Evolutionary conservation across 2,888 invertebrate genomes (phyloP).

Genomic region (Drosophila percnosoma): DNA sequence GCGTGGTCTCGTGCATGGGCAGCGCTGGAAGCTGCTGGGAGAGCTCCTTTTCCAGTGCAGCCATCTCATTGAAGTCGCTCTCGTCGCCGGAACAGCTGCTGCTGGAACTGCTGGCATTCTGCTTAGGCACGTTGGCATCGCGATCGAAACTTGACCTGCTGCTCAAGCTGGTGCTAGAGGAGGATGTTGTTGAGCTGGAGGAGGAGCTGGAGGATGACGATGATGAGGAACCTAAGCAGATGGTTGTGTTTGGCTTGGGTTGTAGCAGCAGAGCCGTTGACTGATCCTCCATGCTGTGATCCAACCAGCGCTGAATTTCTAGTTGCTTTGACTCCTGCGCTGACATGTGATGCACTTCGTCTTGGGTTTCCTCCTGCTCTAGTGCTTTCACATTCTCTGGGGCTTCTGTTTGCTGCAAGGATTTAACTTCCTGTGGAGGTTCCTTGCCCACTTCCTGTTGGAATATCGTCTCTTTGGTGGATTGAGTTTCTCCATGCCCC

Average conservation of each 20-base stretch:
- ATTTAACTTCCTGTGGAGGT: neutral
- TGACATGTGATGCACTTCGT: neutral
- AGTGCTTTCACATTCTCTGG: neutral
- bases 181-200: slow-evolving; percentile 35
- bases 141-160: slow-evolving; percentile 20
- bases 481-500: neutral
- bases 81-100: slow-evolving; percentile 57
- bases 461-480: neutral
- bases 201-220: slow-evolving; percentile 29
- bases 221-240: slow-evolving; percentile 13
- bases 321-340: slow-evolving; percentile 40
- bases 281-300: slow-evolving; percentile 34
- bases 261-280: neutral
- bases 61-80: slow-evolving; percentile 78
- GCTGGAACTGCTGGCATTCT: slow-evolving; percentile 23
- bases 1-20: slow-evolving; percentile 5
- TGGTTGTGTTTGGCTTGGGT: neutral
- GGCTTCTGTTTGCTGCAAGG: neutral
- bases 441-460: neutral
- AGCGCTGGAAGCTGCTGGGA: slow-evolving; percentile 54
- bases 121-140: neutral
- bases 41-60: slow-evolving; percentile 79
- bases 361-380: neutral
- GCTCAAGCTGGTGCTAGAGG: slow-evolving; percentile 45
- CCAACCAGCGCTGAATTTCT: slow-evolving; percentile 64